A percentile compares a stretch with the other conserved stretches of the same genome.
These are phyloP conservation scores for Leptinotarsa haldemani DNA, from an alignment of 2,888 invertebrate species.

Conservation along the genomic window DNA sequence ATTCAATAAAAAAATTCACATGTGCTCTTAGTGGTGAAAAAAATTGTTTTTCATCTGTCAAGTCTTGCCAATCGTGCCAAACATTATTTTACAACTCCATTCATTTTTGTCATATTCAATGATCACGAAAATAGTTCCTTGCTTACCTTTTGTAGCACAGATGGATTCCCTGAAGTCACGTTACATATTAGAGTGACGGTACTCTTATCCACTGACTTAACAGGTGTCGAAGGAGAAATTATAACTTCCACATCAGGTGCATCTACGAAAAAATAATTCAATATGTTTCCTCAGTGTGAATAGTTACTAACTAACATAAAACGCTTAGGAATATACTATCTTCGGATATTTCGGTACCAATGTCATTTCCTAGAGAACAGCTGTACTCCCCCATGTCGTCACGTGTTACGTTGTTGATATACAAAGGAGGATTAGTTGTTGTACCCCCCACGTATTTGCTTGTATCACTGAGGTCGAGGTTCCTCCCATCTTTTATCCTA, in stretches of 20 bases:
- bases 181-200: conserved; percentile 88
- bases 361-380: conserved; percentile 83
- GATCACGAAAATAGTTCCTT: neutral
- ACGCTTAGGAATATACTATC: conserved; percentile 82
- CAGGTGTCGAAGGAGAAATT: conserved; percentile 81
- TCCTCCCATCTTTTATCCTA: conserved; percentile 78
- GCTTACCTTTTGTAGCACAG: conserved; percentile 75
- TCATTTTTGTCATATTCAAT: neutral
- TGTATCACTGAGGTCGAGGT: conserved; percentile 69
- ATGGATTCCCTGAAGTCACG: conserved; percentile 83
- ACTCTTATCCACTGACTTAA: conserved; percentile 80
- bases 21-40: too few species aligned
- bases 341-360: conserved; percentile 81
- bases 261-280: conserved; percentile 68
- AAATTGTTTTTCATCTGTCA: too few species aligned
- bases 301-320: conserved; percentile 72
- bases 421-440: conserved; percentile 79
- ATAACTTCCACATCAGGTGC: conserved; percentile 81
- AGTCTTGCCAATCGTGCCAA: too few species aligned
- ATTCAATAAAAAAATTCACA: too few species aligned
- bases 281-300: neutral
- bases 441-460: conserved; percentile 83
- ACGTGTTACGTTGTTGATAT: conserved; percentile 80
- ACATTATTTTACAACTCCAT: neutral
- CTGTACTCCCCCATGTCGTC: conserved; percentile 88